Evolutionary conservation across 2,113 vertebrate species (phyloP).

Genomic region (Hippocampus mohnikei): DNA sequence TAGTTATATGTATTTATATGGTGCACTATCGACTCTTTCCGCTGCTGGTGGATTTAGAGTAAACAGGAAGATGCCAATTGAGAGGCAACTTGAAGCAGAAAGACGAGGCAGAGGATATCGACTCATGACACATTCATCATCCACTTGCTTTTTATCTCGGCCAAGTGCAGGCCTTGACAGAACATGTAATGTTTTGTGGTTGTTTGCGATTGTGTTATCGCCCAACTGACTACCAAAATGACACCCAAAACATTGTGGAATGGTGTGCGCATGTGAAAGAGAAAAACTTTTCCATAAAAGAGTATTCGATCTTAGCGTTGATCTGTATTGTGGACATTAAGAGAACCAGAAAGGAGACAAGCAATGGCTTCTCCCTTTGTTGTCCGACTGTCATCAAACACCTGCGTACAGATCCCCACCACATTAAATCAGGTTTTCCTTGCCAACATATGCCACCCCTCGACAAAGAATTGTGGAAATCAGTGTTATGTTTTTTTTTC

Average conservation of each 20-base stretch:
- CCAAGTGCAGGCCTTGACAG: neutral
- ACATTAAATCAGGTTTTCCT: neutral
- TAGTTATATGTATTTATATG: conserved; percentile 25
- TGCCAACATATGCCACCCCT: neutral
- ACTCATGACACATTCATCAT: neutral
- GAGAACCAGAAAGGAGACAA: neutral
- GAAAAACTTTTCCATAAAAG: neutral
- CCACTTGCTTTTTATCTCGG: neutral
- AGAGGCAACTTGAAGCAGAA: conserved; percentile 32
- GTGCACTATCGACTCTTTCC: conserved; percentile 34
- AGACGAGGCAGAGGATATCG: neutral
- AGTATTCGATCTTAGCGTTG: neutral
- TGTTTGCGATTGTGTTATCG: neutral
- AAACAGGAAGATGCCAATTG: conserved; percentile 60
- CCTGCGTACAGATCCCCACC: neutral
- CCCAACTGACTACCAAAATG: neutral
- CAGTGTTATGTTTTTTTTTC: neutral
- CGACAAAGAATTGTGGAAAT: neutral
- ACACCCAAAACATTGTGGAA: neutral
- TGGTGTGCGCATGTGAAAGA: neutral
- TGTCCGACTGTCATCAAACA: neutral
- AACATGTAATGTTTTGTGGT: neutral
- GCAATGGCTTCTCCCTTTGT: neutral
- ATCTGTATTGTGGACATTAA: neutral
- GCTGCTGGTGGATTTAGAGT: neutral